These are phyloP conservation scores for Umimayanthus chanpuru DNA, from an alignment of 92 coral and sea anemone species.

Conservation along the genomic window DNA sequence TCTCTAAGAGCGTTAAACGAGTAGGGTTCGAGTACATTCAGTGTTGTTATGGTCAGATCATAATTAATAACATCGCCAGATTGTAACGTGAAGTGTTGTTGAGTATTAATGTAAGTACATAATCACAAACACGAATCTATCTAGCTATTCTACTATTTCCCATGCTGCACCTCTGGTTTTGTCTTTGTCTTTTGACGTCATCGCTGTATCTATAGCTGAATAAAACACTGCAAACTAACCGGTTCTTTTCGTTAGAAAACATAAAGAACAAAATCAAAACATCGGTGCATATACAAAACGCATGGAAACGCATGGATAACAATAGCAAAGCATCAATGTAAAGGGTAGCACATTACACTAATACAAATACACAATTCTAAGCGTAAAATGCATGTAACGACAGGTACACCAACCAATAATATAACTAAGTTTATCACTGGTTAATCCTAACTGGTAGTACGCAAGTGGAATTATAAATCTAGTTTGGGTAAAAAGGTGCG, in stretches of 20 bases:
- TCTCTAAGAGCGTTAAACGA: no score
- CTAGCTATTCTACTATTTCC: conserved; percentile 33
- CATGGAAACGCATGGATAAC: conserved; percentile 30
- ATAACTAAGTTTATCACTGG: neutral
- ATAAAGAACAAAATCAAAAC: conserved; percentile 25
- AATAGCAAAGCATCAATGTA: neutral
- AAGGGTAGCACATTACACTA: neutral
- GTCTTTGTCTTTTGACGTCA: conserved; percentile 41
- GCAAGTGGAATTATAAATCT: no score
- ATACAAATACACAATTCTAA: neutral
- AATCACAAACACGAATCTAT: neutral
- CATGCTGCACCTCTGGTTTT: conserved; percentile 48
- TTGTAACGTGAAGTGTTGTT: neutral
- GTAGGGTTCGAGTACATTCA: neutral
- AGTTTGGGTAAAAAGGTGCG: no score
- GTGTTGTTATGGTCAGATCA: neutral
- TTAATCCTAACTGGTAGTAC: neutral
- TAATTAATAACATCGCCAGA: no score
- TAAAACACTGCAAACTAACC: conserved; percentile 46
- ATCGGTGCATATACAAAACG: conserved; percentile 22
- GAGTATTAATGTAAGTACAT: neutral
- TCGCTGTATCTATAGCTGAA: conserved; percentile 39
- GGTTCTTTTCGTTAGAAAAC: conserved; percentile 38
- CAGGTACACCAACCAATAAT: neutral
- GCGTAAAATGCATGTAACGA: neutral